Percentiles rank a stretch among this genome's conserved stretches.
Conservation (phyloP, 2,888 invertebrate genomes). For the Cantharis flavilabris region DNA sequence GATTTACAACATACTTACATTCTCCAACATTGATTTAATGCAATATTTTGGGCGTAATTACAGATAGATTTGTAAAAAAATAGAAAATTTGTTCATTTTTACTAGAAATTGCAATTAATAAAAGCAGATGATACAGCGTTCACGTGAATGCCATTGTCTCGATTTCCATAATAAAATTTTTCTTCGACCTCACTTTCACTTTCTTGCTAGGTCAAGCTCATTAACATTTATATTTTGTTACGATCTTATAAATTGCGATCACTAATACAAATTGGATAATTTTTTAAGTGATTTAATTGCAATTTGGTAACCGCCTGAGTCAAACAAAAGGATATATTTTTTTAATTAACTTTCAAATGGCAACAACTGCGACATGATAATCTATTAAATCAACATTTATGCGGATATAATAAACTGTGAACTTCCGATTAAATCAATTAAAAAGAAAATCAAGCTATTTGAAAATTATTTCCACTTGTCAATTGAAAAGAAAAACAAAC, state of each 20-base stretch:
- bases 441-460: background rate
- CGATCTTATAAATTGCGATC: background rate
- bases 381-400: background rate
- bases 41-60: background rate
- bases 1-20: background rate
- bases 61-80: background rate
- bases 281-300: background rate
- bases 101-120: slow-evolving; percentile 2
- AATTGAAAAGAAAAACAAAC: background rate
- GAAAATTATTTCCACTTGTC: background rate
- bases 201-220: background rate
- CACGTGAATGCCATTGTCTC: background rate
- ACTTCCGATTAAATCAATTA: background rate
- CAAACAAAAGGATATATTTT: too few species aligned
- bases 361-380: background rate
- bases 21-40: background rate
- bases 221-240: background rate
- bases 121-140: slow-evolving; percentile 5
- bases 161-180: background rate
- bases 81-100: background rate
- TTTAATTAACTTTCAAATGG: too few species aligned
- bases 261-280: background rate
- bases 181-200: background rate
- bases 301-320: too few species aligned
- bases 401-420: background rate